These are phyloP conservation scores for Danio choprae DNA, from an alignment of 2,797 vertebrate species.

Conservation along the genomic window DNA sequence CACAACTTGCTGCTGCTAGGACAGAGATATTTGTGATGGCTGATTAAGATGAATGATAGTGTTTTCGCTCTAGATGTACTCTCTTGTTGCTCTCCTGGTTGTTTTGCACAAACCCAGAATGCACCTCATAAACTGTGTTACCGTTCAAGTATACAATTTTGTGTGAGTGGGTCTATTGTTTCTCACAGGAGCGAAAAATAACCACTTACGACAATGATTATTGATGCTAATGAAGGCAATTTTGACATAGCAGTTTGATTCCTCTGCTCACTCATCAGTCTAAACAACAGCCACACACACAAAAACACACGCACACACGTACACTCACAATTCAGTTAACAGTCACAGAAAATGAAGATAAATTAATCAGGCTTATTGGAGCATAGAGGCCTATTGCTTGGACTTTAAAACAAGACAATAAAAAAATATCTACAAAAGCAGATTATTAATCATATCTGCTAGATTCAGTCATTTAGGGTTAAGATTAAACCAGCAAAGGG, in stretches of 20 bases:
- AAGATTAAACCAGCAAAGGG: not conserved
- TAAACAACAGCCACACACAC: slow-evolving; percentile 22
- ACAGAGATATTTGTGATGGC: slow-evolving; percentile 5
- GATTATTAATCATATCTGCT: slow-evolving; percentile 5
- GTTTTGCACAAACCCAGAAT: slow-evolving; percentile 8
- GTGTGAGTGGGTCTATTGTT: slow-evolving; percentile 31
- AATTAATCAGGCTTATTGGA: slow-evolving; percentile 45
- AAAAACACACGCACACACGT: not conserved
- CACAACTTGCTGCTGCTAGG: slow-evolving; percentile 7
- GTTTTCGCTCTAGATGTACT: slow-evolving; percentile 8
- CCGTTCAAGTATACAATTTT: slow-evolving; percentile 50
- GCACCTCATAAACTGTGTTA: slow-evolving; percentile 52
- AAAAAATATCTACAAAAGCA: slow-evolving; percentile 14
- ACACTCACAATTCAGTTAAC: slow-evolving; percentile 33
- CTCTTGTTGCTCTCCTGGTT: slow-evolving; percentile 9
- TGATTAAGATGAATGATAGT: slow-evolving; percentile 21
- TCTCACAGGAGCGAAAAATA: slow-evolving; percentile 52
- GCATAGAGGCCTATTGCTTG: not conserved
- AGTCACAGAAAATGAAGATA: slow-evolving; percentile 40
- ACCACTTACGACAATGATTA: slow-evolving; percentile 55
- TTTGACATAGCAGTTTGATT: slow-evolving; percentile 32
- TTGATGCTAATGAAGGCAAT: slow-evolving; percentile 52
- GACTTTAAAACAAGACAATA: not conserved
- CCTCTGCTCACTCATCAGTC: slow-evolving; percentile 18
- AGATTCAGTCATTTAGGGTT: not conserved